Base-by-base conservation (phyloP, 1,140 invertebrate species). In the Nasonia giraulti region DNA sequence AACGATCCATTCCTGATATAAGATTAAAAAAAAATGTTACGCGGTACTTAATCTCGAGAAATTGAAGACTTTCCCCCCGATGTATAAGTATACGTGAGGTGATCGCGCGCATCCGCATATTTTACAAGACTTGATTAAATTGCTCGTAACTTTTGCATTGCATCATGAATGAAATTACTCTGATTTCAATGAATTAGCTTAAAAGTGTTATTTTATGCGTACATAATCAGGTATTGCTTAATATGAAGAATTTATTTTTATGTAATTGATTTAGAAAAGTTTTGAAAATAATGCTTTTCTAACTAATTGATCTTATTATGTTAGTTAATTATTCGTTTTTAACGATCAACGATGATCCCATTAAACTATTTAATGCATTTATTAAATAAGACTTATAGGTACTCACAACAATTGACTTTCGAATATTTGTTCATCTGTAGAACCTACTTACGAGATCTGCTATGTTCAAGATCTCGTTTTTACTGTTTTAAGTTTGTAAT, bases 401-500 rank as follows among this genome's bases (percentile, higher is more conserved):
- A 83, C 37, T 83, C 71, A 78, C 75, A 55, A 68, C 62, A 83
- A 33, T 23, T 78, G 14, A 68, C 11, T 78, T 83, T 83, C 68
- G 20, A 77, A 84, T 79, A 74, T 87, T 89, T 88, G 79, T 87
- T 78, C 31, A 78, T 55, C 20, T 69, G 7, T 79, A 78, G 69
- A 83, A 31, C 20, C 20, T 37, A 79, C 62, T 69, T 40, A 55
- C 23, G 23, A 69, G 31, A 83, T 62, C 55, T 62, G 55, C 74
- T 69, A 14, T 33, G 68, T 47, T 68, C 12, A 17, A 77, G 4
- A 40, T 68, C 33, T 17, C 27, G 5, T 47, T 47, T 85, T 88
- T 88, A 88, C 84, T 82, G 85, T 86, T 88, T 90, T 89, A 83
- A 14, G 89, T 90, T 91, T 89, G 86, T 87, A 87, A 89, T 86